Evolutionary conservation across 2,888 invertebrate species (phyloP).

Genomic region (Eremobia ochroleuca): DNA sequence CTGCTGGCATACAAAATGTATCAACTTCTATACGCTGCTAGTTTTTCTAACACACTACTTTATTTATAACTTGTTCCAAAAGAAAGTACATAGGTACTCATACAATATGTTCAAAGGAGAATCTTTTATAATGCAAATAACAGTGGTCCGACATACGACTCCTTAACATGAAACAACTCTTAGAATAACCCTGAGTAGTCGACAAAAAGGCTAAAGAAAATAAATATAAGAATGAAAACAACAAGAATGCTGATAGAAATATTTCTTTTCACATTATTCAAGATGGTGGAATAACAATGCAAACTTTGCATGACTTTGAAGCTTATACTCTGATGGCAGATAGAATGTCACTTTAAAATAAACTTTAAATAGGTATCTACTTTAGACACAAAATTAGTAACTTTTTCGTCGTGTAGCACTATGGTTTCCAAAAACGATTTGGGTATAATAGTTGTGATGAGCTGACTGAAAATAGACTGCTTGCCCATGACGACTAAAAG

Average conservation of each 20-base stretch:
- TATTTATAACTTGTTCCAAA: background rate
- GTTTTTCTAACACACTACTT: background rate
- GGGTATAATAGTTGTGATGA: background rate
- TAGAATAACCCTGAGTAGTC: conserved; percentile 14
- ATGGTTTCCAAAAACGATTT: background rate
- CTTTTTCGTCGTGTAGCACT: background rate
- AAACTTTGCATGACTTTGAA: conserved; percentile 15
- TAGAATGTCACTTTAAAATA: background rate
- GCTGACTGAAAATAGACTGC: background rate
- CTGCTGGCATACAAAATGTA: background rate
- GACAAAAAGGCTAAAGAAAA: conserved; percentile 9
- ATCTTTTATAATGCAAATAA: conserved; percentile 16
- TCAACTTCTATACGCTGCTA: background rate
- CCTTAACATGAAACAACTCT: conserved; percentile 16
- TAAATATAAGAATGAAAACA: conserved; percentile 10
- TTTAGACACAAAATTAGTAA: background rate
- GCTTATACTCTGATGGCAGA: background rate
- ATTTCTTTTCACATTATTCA: conserved; percentile 29
- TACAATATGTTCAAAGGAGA: background rate
- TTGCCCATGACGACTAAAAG: background rate
- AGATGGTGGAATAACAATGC: conserved; percentile 28
- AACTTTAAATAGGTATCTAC: background rate
- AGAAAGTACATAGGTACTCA: background rate
- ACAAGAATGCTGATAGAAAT: conserved; percentile 29
- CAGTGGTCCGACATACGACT: background rate